These are phyloP conservation scores for Electrophaes corylata DNA, from an alignment of 2,888 invertebrate species.

Conservation along the genomic window DNA sequence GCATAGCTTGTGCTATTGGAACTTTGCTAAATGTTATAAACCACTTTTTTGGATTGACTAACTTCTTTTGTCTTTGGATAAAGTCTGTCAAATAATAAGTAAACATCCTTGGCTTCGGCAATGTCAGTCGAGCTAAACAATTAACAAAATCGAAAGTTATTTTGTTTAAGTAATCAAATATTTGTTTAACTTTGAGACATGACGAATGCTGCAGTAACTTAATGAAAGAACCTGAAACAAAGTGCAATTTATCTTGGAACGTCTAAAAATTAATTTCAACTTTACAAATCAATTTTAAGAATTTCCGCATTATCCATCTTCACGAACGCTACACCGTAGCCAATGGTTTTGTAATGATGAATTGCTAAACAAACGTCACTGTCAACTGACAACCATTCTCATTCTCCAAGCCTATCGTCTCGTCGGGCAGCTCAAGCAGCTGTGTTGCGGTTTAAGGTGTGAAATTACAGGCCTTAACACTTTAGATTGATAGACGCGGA, in stretches of 20 bases:
- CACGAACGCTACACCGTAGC: background rate
- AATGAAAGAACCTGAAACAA: slow-evolving; percentile 44
- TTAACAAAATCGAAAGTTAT: slow-evolving; percentile 25
- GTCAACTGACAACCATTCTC: too few species aligned
- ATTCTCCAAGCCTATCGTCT: too few species aligned
- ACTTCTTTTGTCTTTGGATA: too few species aligned
- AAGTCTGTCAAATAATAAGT: background rate
- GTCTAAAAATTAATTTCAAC: slow-evolving; percentile 37
- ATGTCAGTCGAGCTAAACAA: slow-evolving; percentile 16
- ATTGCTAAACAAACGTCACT: too few species aligned
- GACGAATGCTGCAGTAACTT: slow-evolving; percentile 42
- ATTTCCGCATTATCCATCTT: slow-evolving; percentile 3
- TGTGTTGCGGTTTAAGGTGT: too few species aligned
- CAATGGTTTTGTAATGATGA: background rate
- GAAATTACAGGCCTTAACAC: too few species aligned
- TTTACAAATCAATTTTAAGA: slow-evolving; percentile 22
- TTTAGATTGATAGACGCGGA: too few species aligned
- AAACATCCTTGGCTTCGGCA: background rate
- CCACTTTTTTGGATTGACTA: too few species aligned
- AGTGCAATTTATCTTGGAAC: slow-evolving; percentile 38
- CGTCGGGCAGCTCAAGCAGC: too few species aligned
- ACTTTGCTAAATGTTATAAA: too few species aligned
- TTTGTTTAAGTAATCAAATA: slow-evolving; percentile 8
- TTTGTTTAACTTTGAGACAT: slow-evolving; percentile 26
- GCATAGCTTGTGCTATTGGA: too few species aligned